These are phyloP conservation scores for Myopa testacea DNA, from an alignment of 2,888 invertebrate species.

Conservation along the genomic window DNA sequence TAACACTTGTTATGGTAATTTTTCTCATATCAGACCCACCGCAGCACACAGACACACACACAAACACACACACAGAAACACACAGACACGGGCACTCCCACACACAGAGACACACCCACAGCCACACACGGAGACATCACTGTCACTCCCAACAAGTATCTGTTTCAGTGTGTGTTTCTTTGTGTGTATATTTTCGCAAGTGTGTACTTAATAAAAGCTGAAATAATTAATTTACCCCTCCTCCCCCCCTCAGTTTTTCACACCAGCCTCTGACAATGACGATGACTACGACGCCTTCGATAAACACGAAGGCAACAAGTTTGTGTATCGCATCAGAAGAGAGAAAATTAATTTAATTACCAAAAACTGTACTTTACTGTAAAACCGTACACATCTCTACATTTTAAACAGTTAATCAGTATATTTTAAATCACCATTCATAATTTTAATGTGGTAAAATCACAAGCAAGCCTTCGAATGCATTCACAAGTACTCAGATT, in stretches of 20 bases:
- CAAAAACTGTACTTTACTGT: slow-evolving; percentile 44
- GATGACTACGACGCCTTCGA: no score
- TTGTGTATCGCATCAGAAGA: slow-evolving; percentile 34
- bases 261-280: no score
- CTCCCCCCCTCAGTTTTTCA: no score
- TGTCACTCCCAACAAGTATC: neutral
- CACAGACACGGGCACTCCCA: slow-evolving; percentile 14
- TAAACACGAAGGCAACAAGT: no score
- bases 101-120: neutral
- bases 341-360: slow-evolving; percentile 48
- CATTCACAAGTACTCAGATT: no score
- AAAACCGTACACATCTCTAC: neutral
- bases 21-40: slow-evolving; percentile 19
- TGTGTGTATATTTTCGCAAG: slow-evolving; percentile 41
- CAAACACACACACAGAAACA: slow-evolving; percentile 15
- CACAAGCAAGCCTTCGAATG: no score
- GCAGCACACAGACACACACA: neutral
- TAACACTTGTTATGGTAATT: slow-evolving; percentile 6
- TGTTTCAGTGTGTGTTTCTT: no score
- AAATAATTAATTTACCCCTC: neutral
- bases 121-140: neutral
- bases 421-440: no score
- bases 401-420: no score
- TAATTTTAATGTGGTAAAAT: no score
- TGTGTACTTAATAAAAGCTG: slow-evolving; percentile 13